Evolutionary conservation across 2,888 invertebrate species (phyloP), one percentile per base, ranked within the genome.

Genomic region (Epiblema foenella): DNA sequence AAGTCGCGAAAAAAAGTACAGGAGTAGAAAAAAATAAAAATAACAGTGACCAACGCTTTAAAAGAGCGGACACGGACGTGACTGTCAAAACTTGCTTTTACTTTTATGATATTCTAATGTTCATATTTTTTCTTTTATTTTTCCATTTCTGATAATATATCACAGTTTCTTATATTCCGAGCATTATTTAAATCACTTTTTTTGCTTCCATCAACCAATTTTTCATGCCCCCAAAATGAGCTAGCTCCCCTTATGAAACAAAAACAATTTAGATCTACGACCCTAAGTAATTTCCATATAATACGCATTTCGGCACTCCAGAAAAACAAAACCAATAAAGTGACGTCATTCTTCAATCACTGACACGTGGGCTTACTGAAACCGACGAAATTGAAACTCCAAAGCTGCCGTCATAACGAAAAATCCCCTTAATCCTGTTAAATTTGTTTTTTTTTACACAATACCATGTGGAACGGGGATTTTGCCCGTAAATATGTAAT

Each of bases 301-400:
- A 67, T 67, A 33, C 56, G 12, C 42, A 65, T 57, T 65, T 67
- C 39, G 29, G 33, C 37, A 37, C 18, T 65, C 20, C 9, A 24
- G 56, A 52, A 46, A 46, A 62, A 51, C 67, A 60, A 62, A 46
- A 68, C 42, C 59, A 62, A 62, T 68, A 62, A 62, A 68, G 37
- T 51, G 20, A 58, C 49, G 67, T 49, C 58, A 67, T 67, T 67
- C 58, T 58, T 67, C 67, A 58, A 67, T 58, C 49, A 51, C 56
- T 65, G 65, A 65, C 51, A 51, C 56, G 49, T 12, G 42, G 37
- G 67, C 58, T 67, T 67, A 56, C 18, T 11, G 33, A 12, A 33
- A 58, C 24, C 29, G 51, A 51, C 54, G 33, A 18, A 51, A 67
- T 58, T 57, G 58, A 67, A 67, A 17, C 37, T 58, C 33, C 24